Percentiles rank a stretch among this genome's conserved stretches.
phyloP scores from a whole-genome alignment of 2,113 vertebrate species.

The Ceyx margarethae region DNA sequence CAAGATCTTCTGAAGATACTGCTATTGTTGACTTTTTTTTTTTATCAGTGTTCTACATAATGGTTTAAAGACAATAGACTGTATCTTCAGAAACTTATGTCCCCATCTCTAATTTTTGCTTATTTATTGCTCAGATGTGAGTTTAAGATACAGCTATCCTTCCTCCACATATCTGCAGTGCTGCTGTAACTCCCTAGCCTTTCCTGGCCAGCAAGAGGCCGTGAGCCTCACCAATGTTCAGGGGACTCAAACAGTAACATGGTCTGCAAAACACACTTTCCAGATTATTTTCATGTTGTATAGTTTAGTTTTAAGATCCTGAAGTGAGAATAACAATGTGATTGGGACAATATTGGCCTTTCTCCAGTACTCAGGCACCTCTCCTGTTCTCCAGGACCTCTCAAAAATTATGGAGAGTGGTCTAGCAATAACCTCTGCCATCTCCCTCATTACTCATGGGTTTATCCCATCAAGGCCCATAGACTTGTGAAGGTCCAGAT shows the following conservation, averaged over 20 bases:
- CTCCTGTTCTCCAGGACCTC: too few relatives aligned
- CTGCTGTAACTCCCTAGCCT: neutral
- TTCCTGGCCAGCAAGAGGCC: neutral
- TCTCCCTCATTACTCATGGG: too few relatives aligned
- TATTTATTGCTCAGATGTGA: neutral
- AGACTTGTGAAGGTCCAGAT: too few relatives aligned
- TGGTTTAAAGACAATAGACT: neutral
- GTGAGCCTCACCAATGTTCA: neutral
- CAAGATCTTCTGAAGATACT: neutral
- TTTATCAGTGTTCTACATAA: neutral
- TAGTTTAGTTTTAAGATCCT: neutral
- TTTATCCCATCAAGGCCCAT: too few relatives aligned
- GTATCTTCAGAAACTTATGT: neutral
- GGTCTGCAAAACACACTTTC: neutral
- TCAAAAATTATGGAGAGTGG: too few relatives aligned
- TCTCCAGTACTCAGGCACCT: too few relatives aligned
- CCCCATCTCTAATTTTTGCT: neutral
- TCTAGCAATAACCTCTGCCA: too few relatives aligned
- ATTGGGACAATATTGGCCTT: neutral
- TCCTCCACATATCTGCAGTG: neutral
- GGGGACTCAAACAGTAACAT: neutral
- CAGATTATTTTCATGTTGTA: neutral
- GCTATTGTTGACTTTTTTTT: neutral
- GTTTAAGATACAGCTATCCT: neutral
- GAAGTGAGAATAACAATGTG: neutral